phyloP scores from a whole-genome alignment of 2,797 vertebrate species.

The Muscicapa comitata region DNA sequence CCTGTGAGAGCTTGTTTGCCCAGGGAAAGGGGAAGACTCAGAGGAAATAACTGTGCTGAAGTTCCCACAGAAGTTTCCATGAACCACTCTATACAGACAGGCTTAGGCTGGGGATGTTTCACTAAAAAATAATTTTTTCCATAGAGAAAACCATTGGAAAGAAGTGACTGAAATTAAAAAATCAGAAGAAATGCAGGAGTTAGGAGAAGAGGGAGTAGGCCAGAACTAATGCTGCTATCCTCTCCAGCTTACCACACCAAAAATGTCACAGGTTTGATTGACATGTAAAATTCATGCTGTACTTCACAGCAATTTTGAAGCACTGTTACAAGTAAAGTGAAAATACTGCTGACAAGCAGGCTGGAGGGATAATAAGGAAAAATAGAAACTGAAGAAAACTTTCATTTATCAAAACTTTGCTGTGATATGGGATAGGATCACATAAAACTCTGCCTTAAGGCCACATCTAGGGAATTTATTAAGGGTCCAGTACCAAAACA shows the following conservation, averaged over 20 bases:
- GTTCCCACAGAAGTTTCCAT: not conserved
- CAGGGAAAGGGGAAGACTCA: not conserved
- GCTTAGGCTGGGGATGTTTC: not conserved
- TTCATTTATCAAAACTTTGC: not conserved
- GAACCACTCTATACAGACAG: not conserved
- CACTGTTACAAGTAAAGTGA: not conserved
- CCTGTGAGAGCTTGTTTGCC: not conserved
- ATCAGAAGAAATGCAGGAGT: not conserved
- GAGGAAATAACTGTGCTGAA: not conserved
- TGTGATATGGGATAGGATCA: fast-evolving
- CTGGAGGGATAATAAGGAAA: not conserved
- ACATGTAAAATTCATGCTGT: not conserved
- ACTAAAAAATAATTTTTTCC: not conserved
- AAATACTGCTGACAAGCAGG: not conserved
- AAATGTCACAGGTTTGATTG: not conserved
- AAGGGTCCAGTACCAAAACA: not conserved
- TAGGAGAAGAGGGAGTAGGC: not conserved
- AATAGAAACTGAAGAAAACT: not conserved
- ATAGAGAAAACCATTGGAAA: not conserved
- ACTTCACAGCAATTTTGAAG: not conserved
- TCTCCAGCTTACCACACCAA: not conserved
- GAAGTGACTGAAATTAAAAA: not conserved
- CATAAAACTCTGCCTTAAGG: not conserved
- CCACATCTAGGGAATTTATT: not conserved
- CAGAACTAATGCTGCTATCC: not conserved